Base-by-base conservation (phyloP, 2,113 vertebrate genomes). In the Paratilapia polleni region DNA sequence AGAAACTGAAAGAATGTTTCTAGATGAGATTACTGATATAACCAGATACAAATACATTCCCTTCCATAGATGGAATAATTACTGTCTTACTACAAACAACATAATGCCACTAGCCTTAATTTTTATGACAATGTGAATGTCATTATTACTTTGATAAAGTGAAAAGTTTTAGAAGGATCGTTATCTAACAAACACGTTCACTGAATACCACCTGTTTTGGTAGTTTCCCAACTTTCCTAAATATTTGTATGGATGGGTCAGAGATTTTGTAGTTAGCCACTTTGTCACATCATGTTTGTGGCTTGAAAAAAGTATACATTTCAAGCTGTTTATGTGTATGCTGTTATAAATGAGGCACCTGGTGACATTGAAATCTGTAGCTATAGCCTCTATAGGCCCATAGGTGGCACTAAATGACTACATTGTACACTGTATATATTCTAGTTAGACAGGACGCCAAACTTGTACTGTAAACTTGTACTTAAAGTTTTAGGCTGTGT, bases 331-430 rank as follows among this genome's bases (percentile, higher is more conserved):
- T 41, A 3, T 41, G 8, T 41, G 38, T 41, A 41, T 0, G 15
- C 66, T 14, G 43, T 52, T 31, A n/a, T 73, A 73, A 31, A 31
- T 31, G 43, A 73, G 66, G 26, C 4, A 31, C 43, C 43, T 20
- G 41, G 24, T 49, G 43, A 47, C 26, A 41, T 13, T 58, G 31
- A 34, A 57, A 76, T 76, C 31, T 12, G 15, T 54, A n/a, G 8
- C 19, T 66, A 41, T 66, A 28, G 43, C 34, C 13, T 13, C 54
- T 36, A 17, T 38, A 49, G 54, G 24, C 80, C 80, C n/a, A 5
- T 47, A 83, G 83, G 80, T 70, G 83, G 83, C 22, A 47, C 66
- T 63, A 20, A 54, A 62, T 60, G 49, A 22, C 66, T 70, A 41
- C 19, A 15, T 7, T 22, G 8, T 19, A 19, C 19, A 70, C 6